Percentiles rank a stretch among this genome's conserved stretches.
These are phyloP conservation scores for Busseola fusca DNA, from an alignment of 2,888 invertebrate species.

Conservation along the genomic window DNA sequence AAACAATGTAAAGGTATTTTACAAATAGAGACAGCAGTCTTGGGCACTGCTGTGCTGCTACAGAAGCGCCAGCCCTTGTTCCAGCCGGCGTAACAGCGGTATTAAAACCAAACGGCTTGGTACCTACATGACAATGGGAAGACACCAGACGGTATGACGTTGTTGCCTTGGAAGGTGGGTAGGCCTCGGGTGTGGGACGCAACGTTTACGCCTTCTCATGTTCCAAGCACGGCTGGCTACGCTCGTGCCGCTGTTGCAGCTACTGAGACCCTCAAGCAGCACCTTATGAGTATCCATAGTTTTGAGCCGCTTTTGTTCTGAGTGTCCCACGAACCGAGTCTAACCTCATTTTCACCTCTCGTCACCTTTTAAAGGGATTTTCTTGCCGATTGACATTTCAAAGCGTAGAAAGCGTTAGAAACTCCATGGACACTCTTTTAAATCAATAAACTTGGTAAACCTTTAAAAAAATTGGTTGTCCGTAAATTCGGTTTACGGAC, in stretches of 20 bases:
- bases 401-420: too few relatives aligned
- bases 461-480: neutral
- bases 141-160: neutral
- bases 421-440: too few relatives aligned
- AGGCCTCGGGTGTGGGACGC: neutral
- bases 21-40: neutral
- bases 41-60: neutral
- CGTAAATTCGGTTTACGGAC: too few relatives aligned
- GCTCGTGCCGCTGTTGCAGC: neutral
- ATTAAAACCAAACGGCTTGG: neutral
- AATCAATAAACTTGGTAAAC: neutral
- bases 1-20: neutral
- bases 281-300: neutral
- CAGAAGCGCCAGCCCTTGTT: neutral
- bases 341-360: too few relatives aligned
- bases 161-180: neutral
- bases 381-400: too few relatives aligned
- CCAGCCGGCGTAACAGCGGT: too few relatives aligned
- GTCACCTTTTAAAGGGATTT: neutral
- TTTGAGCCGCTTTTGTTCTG: neutral
- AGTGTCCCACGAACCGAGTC: too few relatives aligned
- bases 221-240: neutral
- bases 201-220: neutral
- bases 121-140: neutral
- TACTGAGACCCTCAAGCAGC: neutral